Evolutionary conservation across 2,797 vertebrate species (phyloP).

Genomic region (Poecilia gillii): DNA sequence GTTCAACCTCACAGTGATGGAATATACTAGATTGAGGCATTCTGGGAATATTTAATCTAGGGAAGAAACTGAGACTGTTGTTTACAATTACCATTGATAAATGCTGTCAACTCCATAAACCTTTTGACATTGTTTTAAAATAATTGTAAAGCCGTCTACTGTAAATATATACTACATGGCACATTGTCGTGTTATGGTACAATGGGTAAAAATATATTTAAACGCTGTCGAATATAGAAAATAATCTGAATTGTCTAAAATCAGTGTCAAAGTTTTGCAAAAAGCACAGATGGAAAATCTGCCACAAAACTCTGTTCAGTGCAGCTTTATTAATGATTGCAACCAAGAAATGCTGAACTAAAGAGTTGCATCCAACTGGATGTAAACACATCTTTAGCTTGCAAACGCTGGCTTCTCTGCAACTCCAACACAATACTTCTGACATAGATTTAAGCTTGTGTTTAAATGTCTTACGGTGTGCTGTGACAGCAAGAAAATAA

Average conservation of each 20-base stretch:
- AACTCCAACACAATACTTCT: neutral
- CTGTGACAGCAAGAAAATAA: slow-evolving; percentile 1
- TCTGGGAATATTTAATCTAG: neutral
- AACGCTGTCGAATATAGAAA: neutral
- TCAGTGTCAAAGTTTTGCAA: neutral
- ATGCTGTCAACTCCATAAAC: neutral
- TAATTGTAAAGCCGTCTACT: neutral
- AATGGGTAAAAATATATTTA: neutral
- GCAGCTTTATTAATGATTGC: slow-evolving; percentile 7
- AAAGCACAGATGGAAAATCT: neutral
- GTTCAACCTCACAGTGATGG: neutral
- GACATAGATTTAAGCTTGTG: neutral
- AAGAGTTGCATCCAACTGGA: slow-evolving; percentile 2
- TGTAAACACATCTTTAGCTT: neutral
- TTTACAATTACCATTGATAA: neutral
- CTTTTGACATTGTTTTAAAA: neutral
- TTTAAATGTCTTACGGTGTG: neutral
- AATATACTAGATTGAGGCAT: neutral
- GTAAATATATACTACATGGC: too few species aligned
- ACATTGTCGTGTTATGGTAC: too few species aligned
- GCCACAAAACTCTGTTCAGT: neutral
- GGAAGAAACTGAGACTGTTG: neutral
- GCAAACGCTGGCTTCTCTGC: neutral
- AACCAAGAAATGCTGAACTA: neutral
- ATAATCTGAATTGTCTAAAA: neutral